phyloP scores from a whole-genome alignment of 2,113 vertebrate genomes.

The Heteronetta atricapilla region DNA sequence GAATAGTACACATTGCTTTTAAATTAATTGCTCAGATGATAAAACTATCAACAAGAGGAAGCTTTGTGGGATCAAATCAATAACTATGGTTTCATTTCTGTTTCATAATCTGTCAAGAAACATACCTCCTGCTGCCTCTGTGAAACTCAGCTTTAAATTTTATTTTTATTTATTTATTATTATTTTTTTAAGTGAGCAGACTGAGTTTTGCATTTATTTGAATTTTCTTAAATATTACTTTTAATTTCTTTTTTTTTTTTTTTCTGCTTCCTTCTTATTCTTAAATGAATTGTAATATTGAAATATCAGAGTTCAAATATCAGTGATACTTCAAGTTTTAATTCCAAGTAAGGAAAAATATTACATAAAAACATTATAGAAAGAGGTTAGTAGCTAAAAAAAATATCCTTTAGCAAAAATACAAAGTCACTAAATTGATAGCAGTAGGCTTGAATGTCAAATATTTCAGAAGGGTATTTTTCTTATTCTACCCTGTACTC shows the following conservation, averaged over 20 bases:
- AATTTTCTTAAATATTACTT: not conserved
- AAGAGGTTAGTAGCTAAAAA: not conserved
- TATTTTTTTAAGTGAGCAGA: not conserved
- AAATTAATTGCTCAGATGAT: slow-evolving; percentile 1
- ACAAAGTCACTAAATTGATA: not conserved
- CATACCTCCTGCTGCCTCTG: not conserved
- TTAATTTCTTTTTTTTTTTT: not conserved
- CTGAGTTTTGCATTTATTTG: not conserved
- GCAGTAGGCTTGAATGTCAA: not conserved
- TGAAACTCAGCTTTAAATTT: not conserved
- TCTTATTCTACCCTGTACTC: not conserved
- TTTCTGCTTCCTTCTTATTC: not conserved
- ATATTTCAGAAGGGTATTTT: not conserved
- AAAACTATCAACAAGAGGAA: not conserved
- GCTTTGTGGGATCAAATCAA: not conserved
- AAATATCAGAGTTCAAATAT: not conserved
- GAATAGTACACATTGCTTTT: not conserved
- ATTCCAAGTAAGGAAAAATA: not conserved
- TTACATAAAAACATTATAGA: not conserved
- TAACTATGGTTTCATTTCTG: not conserved
- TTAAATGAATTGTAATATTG: not conserved
- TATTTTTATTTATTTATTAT: not conserved
- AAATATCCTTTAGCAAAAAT: not conserved
- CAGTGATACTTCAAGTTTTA: not conserved
- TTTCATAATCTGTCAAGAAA: not conserved